These are phyloP conservation scores for Polyommatus iphigenia DNA, from an alignment of 2,888 invertebrate genomes.

Conservation along the genomic window DNA sequence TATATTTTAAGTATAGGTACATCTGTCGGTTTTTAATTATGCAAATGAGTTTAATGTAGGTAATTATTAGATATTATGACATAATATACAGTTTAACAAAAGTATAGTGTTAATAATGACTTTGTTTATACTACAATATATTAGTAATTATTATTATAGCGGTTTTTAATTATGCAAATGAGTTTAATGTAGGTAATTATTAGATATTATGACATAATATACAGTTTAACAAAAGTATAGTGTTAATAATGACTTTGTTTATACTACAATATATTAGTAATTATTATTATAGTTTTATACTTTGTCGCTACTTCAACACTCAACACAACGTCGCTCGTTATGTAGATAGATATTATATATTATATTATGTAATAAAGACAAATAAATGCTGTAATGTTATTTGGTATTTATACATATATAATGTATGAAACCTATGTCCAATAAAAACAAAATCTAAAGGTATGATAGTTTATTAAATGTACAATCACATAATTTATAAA, in stretches of 20 bases:
- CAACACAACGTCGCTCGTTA: background rate
- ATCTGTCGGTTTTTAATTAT: background rate
- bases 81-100: background rate
- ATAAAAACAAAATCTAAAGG: background rate
- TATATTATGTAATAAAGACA: background rate
- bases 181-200: background rate
- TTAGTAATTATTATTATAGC: too few relatives aligned
- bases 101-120: background rate
- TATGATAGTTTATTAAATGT: conserved; percentile 12
- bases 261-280: background rate
- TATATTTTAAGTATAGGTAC: background rate
- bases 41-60: background rate
- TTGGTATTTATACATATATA: background rate
- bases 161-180: background rate
- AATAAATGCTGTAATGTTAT: background rate
- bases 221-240: background rate
- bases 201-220: background rate
- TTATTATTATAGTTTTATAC: background rate
- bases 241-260: background rate
- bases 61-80: background rate
- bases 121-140: background rate
- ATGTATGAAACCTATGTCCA: background rate
- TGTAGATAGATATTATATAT: background rate
- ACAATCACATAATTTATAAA: conserved; percentile 26
- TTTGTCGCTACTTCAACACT: background rate